phyloP scores from a whole-genome alignment of 2,797 vertebrate species.

The Setipinna tenuifilis region DNA sequence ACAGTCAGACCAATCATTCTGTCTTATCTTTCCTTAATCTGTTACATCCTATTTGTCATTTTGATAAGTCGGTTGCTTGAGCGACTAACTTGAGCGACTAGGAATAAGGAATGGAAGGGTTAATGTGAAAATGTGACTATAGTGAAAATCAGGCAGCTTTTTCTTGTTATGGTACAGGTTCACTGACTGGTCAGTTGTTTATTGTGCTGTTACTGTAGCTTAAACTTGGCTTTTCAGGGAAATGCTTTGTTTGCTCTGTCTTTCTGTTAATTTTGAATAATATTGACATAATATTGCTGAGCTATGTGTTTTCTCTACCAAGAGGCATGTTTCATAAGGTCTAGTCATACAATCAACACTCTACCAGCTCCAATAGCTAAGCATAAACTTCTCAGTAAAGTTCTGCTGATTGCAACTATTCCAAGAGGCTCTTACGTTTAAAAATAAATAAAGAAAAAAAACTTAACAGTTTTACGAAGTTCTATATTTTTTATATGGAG shows the following conservation, averaged over 20 bases:
- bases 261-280: background rate
- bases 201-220: too few species aligned
- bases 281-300: background rate
- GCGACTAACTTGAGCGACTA: background rate
- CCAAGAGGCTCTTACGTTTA: background rate
- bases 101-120: background rate
- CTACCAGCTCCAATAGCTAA: background rate
- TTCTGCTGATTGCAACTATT: background rate
- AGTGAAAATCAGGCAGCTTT: too few species aligned
- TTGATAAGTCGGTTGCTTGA: background rate
- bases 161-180: too few species aligned
- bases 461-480: constrained; percentile 1
- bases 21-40: background rate
- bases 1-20: background rate
- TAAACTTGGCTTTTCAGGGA: background rate
- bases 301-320: background rate
- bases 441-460: background rate
- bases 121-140: too few species aligned
- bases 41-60: background rate
- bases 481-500: background rate
- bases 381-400: background rate
- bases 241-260: background rate
- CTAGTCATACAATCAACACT: background rate
- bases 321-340: background rate
- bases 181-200: too few species aligned